These are phyloP conservation scores for Enteromius unitaeniatus DNA, from an alignment of 2,797 vertebrate species.

Conservation along the genomic window DNA sequence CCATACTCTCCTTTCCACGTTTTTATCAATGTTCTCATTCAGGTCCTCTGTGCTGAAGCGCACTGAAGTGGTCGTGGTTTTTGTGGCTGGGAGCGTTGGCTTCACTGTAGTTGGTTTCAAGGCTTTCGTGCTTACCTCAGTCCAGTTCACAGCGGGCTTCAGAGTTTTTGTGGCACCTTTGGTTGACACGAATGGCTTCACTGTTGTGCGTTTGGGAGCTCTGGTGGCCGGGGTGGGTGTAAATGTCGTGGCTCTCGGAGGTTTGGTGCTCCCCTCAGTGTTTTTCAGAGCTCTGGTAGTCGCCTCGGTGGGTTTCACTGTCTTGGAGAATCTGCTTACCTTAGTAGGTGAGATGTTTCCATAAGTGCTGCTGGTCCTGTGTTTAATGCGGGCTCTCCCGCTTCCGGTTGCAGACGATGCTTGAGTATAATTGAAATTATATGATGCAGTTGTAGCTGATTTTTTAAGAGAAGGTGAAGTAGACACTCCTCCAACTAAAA, in stretches of 20 bases:
- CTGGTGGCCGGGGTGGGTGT: not conserved
- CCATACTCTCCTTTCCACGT: constrained; percentile 40
- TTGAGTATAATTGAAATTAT: constrained; percentile 12
- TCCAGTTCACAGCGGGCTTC: not conserved
- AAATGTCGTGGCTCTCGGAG: not conserved
- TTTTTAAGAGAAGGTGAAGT: constrained; percentile 8
- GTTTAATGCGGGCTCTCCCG: not conserved
- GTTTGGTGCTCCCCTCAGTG: not conserved
- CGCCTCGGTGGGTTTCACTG: constrained; percentile 31
- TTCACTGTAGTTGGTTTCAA: constrained; percentile 29
- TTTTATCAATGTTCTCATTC: constrained; percentile 52
- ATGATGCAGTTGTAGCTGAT: not conserved
- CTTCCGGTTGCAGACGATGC: not conserved
- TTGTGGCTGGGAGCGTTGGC: constrained; percentile 43
- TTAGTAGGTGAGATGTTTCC: constrained; percentile 17
- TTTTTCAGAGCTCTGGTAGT: not conserved
- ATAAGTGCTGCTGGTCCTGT: not conserved
- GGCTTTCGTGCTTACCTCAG: not conserved
- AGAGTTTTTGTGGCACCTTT: not conserved
- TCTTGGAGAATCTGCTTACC: constrained; percentile 5
- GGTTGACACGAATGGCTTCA: not conserved
- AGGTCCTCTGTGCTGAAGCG: constrained; percentile 48
- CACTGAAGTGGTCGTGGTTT: not conserved
- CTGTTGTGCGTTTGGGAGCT: not conserved
- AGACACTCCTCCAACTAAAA: constrained; percentile 19